Evolutionary conservation across 2,113 vertebrate genomes (phyloP), one percentile per base, ranked within the genome.

Genomic region (Pelecanus crispus): DNA sequence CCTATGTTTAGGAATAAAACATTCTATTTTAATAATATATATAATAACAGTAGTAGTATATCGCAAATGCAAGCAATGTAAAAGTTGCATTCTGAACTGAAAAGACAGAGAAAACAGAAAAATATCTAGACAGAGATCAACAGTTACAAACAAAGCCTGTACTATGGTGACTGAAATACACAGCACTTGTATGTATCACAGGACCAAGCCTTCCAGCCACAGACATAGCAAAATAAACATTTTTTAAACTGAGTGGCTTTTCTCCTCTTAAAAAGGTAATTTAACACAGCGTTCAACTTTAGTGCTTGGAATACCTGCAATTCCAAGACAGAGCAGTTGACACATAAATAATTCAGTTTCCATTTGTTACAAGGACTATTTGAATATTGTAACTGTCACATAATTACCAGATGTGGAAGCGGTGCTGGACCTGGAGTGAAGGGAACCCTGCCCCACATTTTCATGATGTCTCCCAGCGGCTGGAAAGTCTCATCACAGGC

Each of bases 401-500:
- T 67, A 97, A 96, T 98, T 97, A 99, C 99, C 98, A 99, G 98
- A 88, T 99, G 98, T 19, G 99, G 99, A 95, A 99, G 98, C 0
- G 99, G 99, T 82, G 99, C 98, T 44, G 98, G 98, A 38, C 99
- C 99, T 16, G 99, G 98, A 65, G 98, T 98, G 85, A 99, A 99
- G 31, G 99, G 99, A 84, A 99, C 99, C 94, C 99, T 98, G 70
- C 99, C 99, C 99, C 99, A 99, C 98, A 99, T 99, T 97, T 99
- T 99, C 98, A 99, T 99, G 78, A 99, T 99, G 49, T 99, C 99
- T 75, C 99, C 99, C 85, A 99, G 98, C 1, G 99, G 98, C 70
- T 99, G 99, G 96, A 99, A 99, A 70, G 98, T 98, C 94, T 99
- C 99, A n/a, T 99, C 99, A 92, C 99, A 99, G 17, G 99, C 99